Conservation (phyloP, 2,888 invertebrate genomes). For the Erebia ligea region DNA sequence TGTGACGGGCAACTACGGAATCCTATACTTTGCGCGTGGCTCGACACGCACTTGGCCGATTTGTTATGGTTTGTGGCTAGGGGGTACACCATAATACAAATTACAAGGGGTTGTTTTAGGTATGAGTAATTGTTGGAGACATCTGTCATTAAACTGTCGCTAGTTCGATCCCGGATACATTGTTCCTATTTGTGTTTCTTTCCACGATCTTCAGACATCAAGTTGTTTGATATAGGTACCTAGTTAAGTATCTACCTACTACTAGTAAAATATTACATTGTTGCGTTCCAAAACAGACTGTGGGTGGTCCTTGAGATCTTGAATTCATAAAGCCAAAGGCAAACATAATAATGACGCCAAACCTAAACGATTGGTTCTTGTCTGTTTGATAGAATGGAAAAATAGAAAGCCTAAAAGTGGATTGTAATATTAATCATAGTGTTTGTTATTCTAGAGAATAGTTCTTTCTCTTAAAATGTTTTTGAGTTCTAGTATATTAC, state of each 20-base stretch:
- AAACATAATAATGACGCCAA: slow-evolving; percentile 7
- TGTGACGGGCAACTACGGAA: no score
- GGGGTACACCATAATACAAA: no score
- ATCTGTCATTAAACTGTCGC: no score
- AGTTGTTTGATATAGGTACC: neutral
- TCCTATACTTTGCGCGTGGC: no score
- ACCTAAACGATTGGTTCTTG: slow-evolving; percentile 1
- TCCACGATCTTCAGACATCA: neutral
- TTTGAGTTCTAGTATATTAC: no score
- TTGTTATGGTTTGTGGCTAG: no score
- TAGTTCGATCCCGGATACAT: no score
- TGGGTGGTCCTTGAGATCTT: slow-evolving; percentile 21
- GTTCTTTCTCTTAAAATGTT: no score
- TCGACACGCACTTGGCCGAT: no score
- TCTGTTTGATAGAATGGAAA: neutral
- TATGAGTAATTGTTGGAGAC: no score
- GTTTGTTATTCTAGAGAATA: no score
- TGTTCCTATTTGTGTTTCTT: neutral
- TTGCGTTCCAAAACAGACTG: slow-evolving; percentile 2
- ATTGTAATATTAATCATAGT: neutral
- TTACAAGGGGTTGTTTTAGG: no score
- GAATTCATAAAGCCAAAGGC: neutral
- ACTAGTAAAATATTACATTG: slow-evolving; percentile 9
- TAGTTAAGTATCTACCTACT: neutral
- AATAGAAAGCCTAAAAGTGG: neutral